Evolutionary conservation across 2,113 vertebrate species (phyloP).

Genomic region (Scomber japonicus): DNA sequence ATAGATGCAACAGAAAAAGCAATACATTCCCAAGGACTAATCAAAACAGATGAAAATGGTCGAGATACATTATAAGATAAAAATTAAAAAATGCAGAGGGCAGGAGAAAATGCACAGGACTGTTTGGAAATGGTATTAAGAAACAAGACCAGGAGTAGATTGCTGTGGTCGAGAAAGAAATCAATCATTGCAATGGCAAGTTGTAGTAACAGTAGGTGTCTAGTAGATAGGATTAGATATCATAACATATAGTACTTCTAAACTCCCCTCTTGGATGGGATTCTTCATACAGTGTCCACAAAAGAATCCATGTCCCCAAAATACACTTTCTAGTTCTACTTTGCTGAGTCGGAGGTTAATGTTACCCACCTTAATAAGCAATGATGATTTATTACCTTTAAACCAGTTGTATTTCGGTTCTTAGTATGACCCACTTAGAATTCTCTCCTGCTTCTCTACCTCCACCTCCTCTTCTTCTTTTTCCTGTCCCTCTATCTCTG

Average conservation of each 20-base stretch:
- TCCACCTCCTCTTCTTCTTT: conserved; percentile 52
- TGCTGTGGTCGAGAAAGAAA: conserved; percentile 17
- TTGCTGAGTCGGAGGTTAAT: conserved; percentile 65
- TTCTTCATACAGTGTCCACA: conserved; percentile 23
- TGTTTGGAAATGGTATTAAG: neutral
- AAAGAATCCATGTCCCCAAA: conserved; percentile 40
- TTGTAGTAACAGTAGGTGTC: conserved; percentile 2
- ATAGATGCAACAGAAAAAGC: neutral
- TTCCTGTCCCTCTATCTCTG: conserved; percentile 64
- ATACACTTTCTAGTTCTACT: conserved; percentile 57
- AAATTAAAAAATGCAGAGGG: neutral
- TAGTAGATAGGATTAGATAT: conserved; percentile 6
- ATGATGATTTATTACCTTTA: conserved; percentile 81
- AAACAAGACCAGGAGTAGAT: conserved; percentile 14
- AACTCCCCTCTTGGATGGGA: conserved; percentile 16
- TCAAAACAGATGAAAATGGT: conserved; percentile 4
- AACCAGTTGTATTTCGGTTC: conserved; percentile 75
- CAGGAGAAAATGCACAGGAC: no score
- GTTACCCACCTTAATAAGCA: conserved; percentile 69
- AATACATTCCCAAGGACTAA: neutral
- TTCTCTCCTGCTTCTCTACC: conserved; percentile 51
- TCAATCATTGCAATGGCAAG: conserved; percentile 19
- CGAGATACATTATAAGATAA: neutral
- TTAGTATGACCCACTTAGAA: conserved; percentile 77
- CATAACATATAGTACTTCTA: conserved; percentile 6